A percentile compares a stretch with the other conserved stretches of the same genome.
phyloP scores from a whole-genome alignment of 2,113 vertebrate species.

The Passer domesticus region DNA sequence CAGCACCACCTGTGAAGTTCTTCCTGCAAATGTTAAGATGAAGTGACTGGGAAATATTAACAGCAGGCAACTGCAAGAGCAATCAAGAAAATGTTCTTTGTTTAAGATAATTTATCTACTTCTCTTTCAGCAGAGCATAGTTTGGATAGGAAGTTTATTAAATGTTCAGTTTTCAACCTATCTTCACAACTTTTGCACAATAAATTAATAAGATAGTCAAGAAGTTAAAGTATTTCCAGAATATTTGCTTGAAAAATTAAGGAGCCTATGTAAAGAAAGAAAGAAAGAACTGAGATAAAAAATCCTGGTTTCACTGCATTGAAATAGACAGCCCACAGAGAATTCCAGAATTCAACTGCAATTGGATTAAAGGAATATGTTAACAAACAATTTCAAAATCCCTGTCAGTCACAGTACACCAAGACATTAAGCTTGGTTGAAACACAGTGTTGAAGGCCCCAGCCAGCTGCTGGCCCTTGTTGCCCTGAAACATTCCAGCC shows the following conservation, averaged over 20 bases:
- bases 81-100: not conserved
- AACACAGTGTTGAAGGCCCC: not conserved
- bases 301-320: not conserved
- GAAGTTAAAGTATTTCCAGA: not conserved
- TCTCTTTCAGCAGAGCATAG: not conserved
- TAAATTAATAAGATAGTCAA: not conserved
- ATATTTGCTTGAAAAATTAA: not conserved
- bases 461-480: not conserved
- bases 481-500: not conserved
- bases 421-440: not conserved
- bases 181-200: not conserved
- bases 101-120: not conserved
- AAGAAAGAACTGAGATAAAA: not conserved
- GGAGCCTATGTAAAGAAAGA: not conserved
- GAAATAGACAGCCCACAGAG: not conserved
- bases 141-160: not conserved
- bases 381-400: not conserved
- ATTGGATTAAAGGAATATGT: not conserved
- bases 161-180: not conserved
- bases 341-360: not conserved
- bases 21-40: slow-evolving; percentile 5
- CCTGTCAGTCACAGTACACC: not conserved
- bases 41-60: not conserved
- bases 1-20: slow-evolving; percentile 17
- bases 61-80: not conserved